These are phyloP conservation scores for Cyanocitta stelleri DNA, from an alignment of 2,113 vertebrate species.

Conservation along the genomic window DNA sequence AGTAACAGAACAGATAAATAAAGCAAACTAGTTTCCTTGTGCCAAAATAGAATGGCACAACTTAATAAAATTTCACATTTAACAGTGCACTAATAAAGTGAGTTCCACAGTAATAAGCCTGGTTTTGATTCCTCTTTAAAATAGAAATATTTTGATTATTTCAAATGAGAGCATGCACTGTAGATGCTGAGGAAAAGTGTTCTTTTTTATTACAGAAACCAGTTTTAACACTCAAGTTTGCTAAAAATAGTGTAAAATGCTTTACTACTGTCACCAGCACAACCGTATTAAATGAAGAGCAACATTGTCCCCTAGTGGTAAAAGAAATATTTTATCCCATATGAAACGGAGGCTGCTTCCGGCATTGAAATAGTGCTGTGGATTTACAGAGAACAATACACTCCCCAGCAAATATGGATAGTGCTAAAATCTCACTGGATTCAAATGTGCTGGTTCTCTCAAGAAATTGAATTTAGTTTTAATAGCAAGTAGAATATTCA, in stretches of 20 bases:
- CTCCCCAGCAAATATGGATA: background rate
- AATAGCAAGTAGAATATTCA: background rate
- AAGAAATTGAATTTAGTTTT: background rate
- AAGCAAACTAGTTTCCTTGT: background rate
- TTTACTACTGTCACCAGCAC: background rate
- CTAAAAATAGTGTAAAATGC: slow-evolving; percentile 59
- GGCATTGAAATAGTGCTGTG: background rate
- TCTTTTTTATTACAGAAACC: slow-evolving; percentile 61
- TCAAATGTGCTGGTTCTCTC: background rate
- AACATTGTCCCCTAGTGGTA: slow-evolving; percentile 71
- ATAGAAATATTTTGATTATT: slow-evolving; percentile 52
- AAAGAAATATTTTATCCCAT: background rate
- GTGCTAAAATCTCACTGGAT: background rate
- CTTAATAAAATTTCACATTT: background rate
- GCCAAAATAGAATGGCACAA: background rate
- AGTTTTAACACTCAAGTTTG: slow-evolving; percentile 63
- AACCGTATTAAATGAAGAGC: slow-evolving; percentile 34
- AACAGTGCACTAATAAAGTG: background rate
- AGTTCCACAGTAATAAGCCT: slow-evolving; percentile 47
- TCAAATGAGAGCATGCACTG: background rate
- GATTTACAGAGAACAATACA: background rate
- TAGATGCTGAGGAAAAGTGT: slow-evolving; percentile 24
- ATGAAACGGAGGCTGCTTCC: background rate
- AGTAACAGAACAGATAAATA: background rate
- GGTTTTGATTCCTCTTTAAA: slow-evolving; percentile 14